Evolutionary conservation across 2,797 vertebrate genomes (phyloP).

Genomic region (Poeciliopsis turneri): DNA sequence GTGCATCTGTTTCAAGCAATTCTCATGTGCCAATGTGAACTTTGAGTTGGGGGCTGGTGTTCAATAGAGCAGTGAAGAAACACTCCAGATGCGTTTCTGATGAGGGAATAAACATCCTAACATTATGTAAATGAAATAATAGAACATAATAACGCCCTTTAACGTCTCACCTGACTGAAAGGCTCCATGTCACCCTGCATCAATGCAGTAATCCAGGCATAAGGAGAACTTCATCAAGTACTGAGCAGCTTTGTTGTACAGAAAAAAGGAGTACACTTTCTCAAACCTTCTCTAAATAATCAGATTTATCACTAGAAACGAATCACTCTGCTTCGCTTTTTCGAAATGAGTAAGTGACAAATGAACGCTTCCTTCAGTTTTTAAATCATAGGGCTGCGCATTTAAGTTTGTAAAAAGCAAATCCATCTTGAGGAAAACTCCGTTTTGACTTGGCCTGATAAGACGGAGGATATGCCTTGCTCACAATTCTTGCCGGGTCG

Average conservation of each 20-base stretch:
- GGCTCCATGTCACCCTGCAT: background rate
- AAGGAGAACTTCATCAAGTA: background rate
- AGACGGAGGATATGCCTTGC: slow-evolving; percentile 42
- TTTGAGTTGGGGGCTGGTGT: too few relatives aligned
- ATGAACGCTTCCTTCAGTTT: background rate
- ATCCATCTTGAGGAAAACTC: slow-evolving; percentile 33
- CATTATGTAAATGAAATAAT: too few relatives aligned
- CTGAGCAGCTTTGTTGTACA: background rate
- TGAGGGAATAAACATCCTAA: too few relatives aligned
- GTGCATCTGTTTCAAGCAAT: too few relatives aligned
- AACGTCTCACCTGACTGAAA: background rate
- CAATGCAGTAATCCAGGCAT: background rate
- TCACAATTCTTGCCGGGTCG: slow-evolving; percentile 53
- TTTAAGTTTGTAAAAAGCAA: background rate
- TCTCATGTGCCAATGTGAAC: too few relatives aligned
- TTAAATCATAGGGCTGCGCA: background rate
- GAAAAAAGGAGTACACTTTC: background rate
- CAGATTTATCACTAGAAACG: background rate
- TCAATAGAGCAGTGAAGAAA: too few relatives aligned
- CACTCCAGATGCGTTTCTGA: too few relatives aligned
- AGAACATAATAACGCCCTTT: too few relatives aligned
- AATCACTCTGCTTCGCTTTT: background rate
- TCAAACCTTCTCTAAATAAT: background rate
- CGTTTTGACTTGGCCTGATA: slow-evolving; percentile 37
- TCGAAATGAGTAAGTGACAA: background rate